Percentiles rank a stretch among this genome's conserved stretches.
These are phyloP conservation scores for Perccottus glenii DNA, from an alignment of 2,113 vertebrate species.

Conservation along the genomic window DNA sequence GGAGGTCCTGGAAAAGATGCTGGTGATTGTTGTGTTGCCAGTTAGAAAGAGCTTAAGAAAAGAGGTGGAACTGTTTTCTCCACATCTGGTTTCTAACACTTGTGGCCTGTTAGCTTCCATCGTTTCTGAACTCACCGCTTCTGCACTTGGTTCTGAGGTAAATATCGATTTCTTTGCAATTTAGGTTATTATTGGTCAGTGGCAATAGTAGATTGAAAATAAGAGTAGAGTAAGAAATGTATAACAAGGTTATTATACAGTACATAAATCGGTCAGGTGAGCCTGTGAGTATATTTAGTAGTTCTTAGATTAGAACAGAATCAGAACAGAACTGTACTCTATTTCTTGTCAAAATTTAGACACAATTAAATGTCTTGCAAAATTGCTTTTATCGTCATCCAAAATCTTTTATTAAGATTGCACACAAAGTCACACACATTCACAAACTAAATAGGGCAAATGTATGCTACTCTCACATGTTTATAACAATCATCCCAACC, in stretches of 20 bases:
- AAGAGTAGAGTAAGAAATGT: not conserved
- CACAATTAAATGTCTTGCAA: too few relatives aligned
- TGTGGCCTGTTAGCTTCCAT: slow-evolving; percentile 95
- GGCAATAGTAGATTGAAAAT: not conserved
- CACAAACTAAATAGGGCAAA: not conserved
- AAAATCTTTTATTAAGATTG: not conserved
- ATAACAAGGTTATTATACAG: too few relatives aligned
- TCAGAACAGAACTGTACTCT: too few relatives aligned
- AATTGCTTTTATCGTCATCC: too few relatives aligned
- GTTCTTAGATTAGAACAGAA: too few relatives aligned
- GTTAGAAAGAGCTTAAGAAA: slow-evolving; percentile 94
- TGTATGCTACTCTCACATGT: slow-evolving; percentile 9
- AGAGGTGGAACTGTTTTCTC: slow-evolving; percentile 95
- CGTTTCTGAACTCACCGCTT: slow-evolving; percentile 96
- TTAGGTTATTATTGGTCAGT: not conserved
- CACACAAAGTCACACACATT: not conserved
- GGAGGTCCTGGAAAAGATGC: slow-evolving; percentile 97
- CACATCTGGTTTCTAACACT: slow-evolving; percentile 96
- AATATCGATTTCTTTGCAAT: not conserved
- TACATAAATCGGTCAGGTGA: too few relatives aligned
- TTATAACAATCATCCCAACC: slow-evolving; percentile 20
- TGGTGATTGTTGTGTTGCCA: slow-evolving; percentile 96
- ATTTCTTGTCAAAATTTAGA: too few relatives aligned
- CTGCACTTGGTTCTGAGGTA: slow-evolving; percentile 97
- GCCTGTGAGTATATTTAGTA: too few relatives aligned